These are phyloP conservation scores for Quiscalus mexicanus DNA, from an alignment of 2,113 vertebrate species.

Conservation along the genomic window DNA sequence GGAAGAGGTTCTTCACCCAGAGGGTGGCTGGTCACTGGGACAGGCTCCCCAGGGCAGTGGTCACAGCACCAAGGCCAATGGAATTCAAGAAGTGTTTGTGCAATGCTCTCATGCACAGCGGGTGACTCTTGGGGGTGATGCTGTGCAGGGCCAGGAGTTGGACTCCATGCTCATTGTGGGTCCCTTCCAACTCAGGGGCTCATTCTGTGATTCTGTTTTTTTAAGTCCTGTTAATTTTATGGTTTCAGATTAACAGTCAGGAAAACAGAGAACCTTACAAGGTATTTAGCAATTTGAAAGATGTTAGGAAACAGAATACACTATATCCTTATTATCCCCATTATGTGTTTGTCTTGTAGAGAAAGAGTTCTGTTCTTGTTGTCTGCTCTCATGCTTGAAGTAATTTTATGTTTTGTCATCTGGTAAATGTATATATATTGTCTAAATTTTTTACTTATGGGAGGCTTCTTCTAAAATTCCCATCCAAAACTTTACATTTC, in stretches of 20 bases:
- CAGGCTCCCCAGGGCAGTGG: neutral
- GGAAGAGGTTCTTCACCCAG: neutral
- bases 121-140: neutral
- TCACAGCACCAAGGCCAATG: neutral
- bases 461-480: neutral
- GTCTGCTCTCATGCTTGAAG: neutral
- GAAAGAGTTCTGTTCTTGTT: neutral
- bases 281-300: neutral
- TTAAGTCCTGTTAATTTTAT: neutral
- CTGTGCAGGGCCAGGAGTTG: neutral
- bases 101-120: neutral
- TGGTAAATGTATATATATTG: neutral
- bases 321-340: neutral
- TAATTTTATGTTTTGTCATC: neutral
- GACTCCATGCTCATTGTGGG: neutral
- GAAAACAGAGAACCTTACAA: neutral
- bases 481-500: neutral
- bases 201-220: neutral
- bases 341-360: neutral
- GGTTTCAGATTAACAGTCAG: neutral
- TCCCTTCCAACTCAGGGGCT: neutral
- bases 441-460: neutral
- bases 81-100: neutral
- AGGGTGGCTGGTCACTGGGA: neutral
- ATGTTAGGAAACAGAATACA: neutral